These are phyloP conservation scores for Petroica traversi DNA, from an alignment of 2,113 vertebrate genomes.

Conservation along the genomic window DNA sequence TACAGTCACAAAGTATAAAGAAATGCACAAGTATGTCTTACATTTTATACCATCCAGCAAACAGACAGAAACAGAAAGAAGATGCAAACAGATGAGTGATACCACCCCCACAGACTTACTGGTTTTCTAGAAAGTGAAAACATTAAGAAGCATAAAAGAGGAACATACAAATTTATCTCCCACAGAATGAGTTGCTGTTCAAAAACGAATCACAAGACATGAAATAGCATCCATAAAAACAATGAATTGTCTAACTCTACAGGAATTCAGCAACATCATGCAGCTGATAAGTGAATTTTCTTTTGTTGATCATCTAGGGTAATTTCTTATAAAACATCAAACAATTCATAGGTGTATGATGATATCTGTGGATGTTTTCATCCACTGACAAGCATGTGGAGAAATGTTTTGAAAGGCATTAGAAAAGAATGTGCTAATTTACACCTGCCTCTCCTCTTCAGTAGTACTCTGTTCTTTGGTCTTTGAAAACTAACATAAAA, in stretches of 20 bases:
- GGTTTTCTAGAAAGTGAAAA: neutral
- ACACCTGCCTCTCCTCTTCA: neutral
- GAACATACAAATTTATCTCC: neutral
- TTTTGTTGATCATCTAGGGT: neutral
- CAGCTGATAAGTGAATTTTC: constrained; percentile 35
- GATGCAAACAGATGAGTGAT: neutral
- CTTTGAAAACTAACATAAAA: neutral
- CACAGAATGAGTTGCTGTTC: constrained; percentile 1
- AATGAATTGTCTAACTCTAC: constrained; percentile 33
- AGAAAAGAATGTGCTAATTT: neutral
- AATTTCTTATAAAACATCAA: constrained; percentile 35
- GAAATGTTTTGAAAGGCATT: neutral
- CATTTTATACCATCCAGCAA: neutral
- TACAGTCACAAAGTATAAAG: neutral
- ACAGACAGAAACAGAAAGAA: neutral
- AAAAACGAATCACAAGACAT: constrained; percentile 50
- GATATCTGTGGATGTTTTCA: neutral
- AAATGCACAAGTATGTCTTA: neutral
- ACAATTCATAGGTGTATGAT: neutral
- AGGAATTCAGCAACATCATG: constrained; percentile 28
- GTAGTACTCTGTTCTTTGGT: neutral
- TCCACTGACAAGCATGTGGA: neutral
- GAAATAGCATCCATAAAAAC: constrained; percentile 46
- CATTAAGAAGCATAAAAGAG: neutral
- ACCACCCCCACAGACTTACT: neutral